Conservation (phyloP, 2,888 invertebrate species). For the Oithona nana region DNA sequence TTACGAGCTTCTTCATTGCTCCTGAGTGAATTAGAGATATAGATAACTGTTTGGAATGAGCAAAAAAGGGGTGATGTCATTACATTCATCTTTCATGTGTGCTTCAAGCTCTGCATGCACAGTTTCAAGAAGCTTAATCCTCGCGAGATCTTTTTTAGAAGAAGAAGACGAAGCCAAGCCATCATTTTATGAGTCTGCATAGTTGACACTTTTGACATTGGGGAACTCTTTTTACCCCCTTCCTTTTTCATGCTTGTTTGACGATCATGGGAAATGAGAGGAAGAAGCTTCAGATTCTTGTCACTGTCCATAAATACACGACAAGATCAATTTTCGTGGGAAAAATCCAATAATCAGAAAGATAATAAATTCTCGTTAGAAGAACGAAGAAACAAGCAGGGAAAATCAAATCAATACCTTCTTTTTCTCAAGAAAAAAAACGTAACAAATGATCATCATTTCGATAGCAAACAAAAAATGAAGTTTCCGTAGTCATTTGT, state of each 20-base stretch:
- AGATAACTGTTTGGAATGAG: background rate
- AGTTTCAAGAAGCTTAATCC: background rate
- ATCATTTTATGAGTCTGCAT: background rate
- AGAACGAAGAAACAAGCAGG: too few relatives aligned
- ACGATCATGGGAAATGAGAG: background rate
- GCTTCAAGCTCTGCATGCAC: too few relatives aligned
- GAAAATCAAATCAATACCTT: background rate
- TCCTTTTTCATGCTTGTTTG: background rate
- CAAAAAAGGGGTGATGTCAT: background rate
- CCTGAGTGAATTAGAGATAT: too few relatives aligned
- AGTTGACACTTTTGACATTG: background rate
- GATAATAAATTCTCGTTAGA: background rate
- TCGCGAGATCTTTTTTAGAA: background rate
- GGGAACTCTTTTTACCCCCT: too few relatives aligned
- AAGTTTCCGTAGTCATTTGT: too few relatives aligned
- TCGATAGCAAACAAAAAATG: too few relatives aligned
- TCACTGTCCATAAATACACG: too few relatives aligned
- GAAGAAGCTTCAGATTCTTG: too few relatives aligned
- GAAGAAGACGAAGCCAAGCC: background rate
- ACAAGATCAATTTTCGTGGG: background rate
- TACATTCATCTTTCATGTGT: background rate
- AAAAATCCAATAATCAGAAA: background rate
- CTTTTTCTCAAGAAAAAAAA: too few relatives aligned
- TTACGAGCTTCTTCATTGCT: too few relatives aligned
- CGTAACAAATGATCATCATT: too few relatives aligned